Percentiles rank a stretch among this genome's conserved stretches.
These are phyloP conservation scores for Xenopus tropicalis DNA, from an alignment of 2,113 vertebrate species.

Conservation along the genomic window DNA sequence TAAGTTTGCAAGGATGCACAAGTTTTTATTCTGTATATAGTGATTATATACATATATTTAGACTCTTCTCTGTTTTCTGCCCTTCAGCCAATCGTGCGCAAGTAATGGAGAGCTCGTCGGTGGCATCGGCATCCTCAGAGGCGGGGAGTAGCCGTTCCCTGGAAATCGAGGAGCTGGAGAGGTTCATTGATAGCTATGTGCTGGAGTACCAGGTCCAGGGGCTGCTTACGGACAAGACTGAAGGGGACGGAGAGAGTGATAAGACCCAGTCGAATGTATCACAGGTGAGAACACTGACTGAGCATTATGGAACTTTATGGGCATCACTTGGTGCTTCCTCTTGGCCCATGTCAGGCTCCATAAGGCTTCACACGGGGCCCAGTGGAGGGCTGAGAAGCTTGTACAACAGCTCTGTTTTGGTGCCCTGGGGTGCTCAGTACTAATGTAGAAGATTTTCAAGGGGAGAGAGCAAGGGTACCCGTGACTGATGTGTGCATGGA, in stretches of 20 bases:
- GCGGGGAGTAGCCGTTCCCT: conserved; percentile 94
- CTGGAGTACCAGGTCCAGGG: conserved; percentile 98
- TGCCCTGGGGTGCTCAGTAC: too few species aligned
- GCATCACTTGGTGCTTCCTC: too few species aligned
- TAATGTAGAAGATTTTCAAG: too few species aligned
- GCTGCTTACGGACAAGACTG: conserved; percentile 83
- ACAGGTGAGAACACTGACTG: conserved; percentile 67
- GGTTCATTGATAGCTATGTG: conserved; percentile 96
- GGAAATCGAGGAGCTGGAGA: conserved; percentile 94
- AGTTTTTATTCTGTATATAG: neutral
- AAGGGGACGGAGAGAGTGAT: conserved; percentile 74
- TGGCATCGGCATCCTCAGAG: conserved; percentile 90
- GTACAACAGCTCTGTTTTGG: too few species aligned
- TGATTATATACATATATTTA: neutral
- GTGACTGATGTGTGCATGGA: too few species aligned
- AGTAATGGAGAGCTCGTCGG: conserved; percentile 93
- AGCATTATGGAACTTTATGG: too few species aligned
- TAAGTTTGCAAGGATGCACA: too few species aligned
- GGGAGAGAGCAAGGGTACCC: too few species aligned
- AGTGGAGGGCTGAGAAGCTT: too few species aligned
- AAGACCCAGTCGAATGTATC: conserved; percentile 74
- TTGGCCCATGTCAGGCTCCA: too few species aligned
- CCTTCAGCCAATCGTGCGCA: neutral
- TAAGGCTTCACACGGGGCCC: too few species aligned
- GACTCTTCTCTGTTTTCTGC: neutral